Percentiles rank a stretch among this genome's conserved stretches.
phyloP scores from a whole-genome alignment of 2,797 vertebrate genomes.

The Lutjanus argentimaculatus region DNA sequence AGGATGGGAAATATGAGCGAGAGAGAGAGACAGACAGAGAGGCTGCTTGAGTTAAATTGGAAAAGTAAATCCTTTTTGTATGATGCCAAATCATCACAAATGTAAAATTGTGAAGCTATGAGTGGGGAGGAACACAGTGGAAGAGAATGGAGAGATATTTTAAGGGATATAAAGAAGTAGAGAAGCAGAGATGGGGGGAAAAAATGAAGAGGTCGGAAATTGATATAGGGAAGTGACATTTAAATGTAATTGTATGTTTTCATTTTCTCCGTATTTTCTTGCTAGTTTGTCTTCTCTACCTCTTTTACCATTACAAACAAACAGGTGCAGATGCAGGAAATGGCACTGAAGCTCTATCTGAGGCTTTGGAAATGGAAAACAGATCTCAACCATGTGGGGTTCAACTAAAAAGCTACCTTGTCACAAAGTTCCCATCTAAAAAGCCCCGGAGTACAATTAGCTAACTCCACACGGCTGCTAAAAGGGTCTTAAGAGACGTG shows the following conservation, averaged over 20 bases:
- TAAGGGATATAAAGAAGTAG: conserved; percentile 18
- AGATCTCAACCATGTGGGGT: conserved; percentile 2
- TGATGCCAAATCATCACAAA: conserved; percentile 51
- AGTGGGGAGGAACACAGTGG: conserved; percentile 2
- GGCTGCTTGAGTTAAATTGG: conserved; percentile 45
- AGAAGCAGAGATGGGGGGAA: background rate
- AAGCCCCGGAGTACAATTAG: conserved; percentile 69
- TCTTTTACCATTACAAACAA: conserved; percentile 15
- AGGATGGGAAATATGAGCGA: background rate
- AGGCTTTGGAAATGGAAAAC: conserved; percentile 43
- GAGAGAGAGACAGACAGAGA: conserved; percentile 2
- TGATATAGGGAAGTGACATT: conserved; percentile 31
- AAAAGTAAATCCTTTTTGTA: conserved; percentile 60
- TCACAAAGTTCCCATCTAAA: conserved; percentile 55
- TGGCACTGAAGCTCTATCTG: background rate
- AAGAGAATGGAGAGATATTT: conserved; percentile 37
- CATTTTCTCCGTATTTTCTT: conserved; percentile 11
- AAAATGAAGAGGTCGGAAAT: conserved; percentile 28
- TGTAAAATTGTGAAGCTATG: conserved; percentile 31
- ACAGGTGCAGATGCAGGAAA: conserved; percentile 65
- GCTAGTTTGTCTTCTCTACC: background rate
- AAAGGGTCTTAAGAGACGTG: conserved; percentile 54
- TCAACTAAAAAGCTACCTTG: conserved; percentile 49
- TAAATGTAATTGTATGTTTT: conserved; percentile 26
- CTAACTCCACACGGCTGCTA: conserved; percentile 19